Evolutionary conservation across 2,113 vertebrate genomes (phyloP), one percentile per base, ranked within the genome.

Genomic region (Nicator chloris): DNA sequence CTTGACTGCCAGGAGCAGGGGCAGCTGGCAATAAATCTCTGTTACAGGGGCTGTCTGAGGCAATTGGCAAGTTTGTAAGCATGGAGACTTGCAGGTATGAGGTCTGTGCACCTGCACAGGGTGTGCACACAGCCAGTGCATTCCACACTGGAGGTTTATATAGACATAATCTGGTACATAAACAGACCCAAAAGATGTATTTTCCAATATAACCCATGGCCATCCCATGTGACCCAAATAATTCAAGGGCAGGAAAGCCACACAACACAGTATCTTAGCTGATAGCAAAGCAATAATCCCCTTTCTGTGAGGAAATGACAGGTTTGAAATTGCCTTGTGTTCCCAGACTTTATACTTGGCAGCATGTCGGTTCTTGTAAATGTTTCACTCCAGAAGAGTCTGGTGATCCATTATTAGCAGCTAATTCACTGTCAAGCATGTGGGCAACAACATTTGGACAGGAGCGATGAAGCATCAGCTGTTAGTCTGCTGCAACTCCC

Each of bases 281-380:
- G 95, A 96, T 97, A 89, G 94, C 86, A 89, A 88, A 91, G 54
- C 80, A 96, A 96, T 90, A 96, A 96, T 96, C 94, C 87, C 85
- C 72, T 78, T 92, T 96, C 94, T 69, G 69, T 33, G 91, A 92
- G 90, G 60, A 97, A 97, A 98, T 97, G 97, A 95, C 96, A 97
- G 92, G 76, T 96, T 97, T 94, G 90, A 97, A 98, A 98, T 97
- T 97, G 96, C 90, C 88, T 95, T 95, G 84, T 97, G 83, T 82
- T 95, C 82, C 61, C 54, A 95, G 94, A 66, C 65, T 88, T 93
- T 96, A 93, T 90, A 97, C 90, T 90, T 96, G 96, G 97, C 92
- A 97, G 89, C 78, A 40, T 19, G 68, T 96, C 66, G 18, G 87
- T 91, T 95, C 96, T 92, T 93, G 71, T 96, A 85, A 95, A 72